Evolutionary conservation across 2,888 invertebrate genomes (phyloP).

Genomic region (Leptinotarsa juncta): DNA sequence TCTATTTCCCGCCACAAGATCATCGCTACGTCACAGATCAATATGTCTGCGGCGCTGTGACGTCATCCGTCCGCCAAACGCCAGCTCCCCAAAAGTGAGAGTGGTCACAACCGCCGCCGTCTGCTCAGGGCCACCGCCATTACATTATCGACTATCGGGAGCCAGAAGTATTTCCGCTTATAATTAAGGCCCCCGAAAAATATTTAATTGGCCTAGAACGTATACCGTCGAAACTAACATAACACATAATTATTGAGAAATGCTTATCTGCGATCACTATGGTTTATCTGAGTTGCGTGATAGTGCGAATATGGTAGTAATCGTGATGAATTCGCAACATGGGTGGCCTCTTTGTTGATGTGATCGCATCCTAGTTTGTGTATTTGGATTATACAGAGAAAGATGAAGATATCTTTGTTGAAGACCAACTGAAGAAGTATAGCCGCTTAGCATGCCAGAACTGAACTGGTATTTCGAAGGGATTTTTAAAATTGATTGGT

Average conservation of each 20-base stretch:
- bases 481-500: too few relatives aligned
- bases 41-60: constrained; percentile 50
- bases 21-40: constrained; percentile 41
- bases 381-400: too few relatives aligned
- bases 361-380: too few relatives aligned
- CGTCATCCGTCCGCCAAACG: constrained; percentile 50
- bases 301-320: constrained; percentile 3
- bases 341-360: not conserved
- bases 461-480: too few relatives aligned
- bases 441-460: too few relatives aligned
- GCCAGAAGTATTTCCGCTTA: not conserved
- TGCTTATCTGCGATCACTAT: not conserved
- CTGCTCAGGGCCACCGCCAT: constrained; percentile 4
- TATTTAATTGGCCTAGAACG: not conserved
- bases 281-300: not conserved
- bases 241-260: constrained; percentile 12
- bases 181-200: not conserved
- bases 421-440: too few relatives aligned
- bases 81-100: constrained; percentile 55
- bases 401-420: too few relatives aligned
- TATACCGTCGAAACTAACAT: not conserved
- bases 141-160: not conserved
- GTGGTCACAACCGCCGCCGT: constrained; percentile 47
- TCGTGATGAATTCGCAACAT: not conserved
- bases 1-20: not conserved